Evolutionary conservation across 2,113 vertebrate genomes (phyloP).

Genomic region (Hippocampus guttulatus): DNA sequence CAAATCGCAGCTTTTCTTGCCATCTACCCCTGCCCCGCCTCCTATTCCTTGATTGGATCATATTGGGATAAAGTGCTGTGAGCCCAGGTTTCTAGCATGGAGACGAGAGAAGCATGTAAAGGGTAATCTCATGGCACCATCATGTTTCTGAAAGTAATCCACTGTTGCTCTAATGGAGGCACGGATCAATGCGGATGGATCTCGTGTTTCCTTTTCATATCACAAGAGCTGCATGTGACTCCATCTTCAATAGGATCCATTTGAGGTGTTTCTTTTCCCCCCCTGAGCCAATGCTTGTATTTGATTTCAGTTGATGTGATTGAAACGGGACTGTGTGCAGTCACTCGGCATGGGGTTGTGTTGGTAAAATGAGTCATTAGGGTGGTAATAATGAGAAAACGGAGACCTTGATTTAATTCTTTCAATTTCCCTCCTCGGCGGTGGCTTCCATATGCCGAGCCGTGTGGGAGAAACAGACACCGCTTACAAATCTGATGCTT

Average conservation of each 20-base stretch:
- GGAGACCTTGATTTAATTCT: conserved; percentile 38
- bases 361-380: conserved; percentile 44
- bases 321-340: conserved; percentile 27
- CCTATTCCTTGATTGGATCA: background rate
- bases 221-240: conserved; percentile 48
- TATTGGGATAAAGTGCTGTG: background rate
- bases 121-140: conserved; percentile 43
- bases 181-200: conserved; percentile 56
- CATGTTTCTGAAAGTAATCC: conserved; percentile 58
- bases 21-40: background rate
- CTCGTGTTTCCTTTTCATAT: conserved; percentile 62
- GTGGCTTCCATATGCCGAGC: conserved; percentile 10
- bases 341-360: conserved; percentile 14
- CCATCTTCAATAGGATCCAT: conserved; percentile 35
- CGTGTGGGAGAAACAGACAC: background rate
- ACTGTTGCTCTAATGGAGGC: conserved; percentile 51
- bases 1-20: conserved; percentile 33
- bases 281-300: conserved; percentile 19
- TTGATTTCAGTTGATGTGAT: conserved; percentile 54
- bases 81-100: background rate
- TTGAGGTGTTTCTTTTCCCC: conserved; percentile 21
- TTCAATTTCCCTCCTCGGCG: conserved; percentile 1
- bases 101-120: background rate
- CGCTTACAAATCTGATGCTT: conserved; percentile 3
- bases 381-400: conserved; percentile 30